Conservation (phyloP, 2,113 vertebrate genomes). For the Periophthalmus modestus region DNA sequence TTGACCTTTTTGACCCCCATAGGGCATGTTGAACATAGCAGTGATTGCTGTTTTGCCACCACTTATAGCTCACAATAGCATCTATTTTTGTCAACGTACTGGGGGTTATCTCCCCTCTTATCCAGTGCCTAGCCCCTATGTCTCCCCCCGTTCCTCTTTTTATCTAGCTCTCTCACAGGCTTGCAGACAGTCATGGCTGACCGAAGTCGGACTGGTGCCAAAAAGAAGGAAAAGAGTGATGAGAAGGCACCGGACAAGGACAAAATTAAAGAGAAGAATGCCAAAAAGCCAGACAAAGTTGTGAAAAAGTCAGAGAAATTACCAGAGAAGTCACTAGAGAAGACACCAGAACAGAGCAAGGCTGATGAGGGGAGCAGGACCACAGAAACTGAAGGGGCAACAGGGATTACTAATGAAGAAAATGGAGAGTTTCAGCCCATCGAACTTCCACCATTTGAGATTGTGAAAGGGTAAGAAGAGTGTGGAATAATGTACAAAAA, state of each 20-base stretch:
- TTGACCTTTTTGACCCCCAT: slow-evolving; percentile 60
- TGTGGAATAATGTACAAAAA: background rate
- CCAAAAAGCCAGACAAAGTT: slow-evolving; percentile 42
- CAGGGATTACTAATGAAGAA: slow-evolving; percentile 52
- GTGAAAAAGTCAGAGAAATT: slow-evolving; percentile 53
- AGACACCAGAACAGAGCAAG: slow-evolving; percentile 25
- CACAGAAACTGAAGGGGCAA: slow-evolving; percentile 39
- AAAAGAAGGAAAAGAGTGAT: slow-evolving; percentile 66
- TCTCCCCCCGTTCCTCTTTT: slow-evolving; percentile 32
- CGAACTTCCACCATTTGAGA: slow-evolving; percentile 92
- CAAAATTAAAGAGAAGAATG: slow-evolving; percentile 35
- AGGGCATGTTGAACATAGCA: slow-evolving; percentile 50
- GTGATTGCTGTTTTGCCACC: slow-evolving; percentile 51
- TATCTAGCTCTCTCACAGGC: slow-evolving; percentile 36
- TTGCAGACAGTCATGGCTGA: slow-evolving; percentile 66
- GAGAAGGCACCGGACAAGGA: slow-evolving; percentile 64
- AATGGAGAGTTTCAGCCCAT: slow-evolving; percentile 75
- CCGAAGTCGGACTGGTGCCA: slow-evolving; percentile 52
- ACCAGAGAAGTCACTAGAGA: slow-evolving; percentile 39
- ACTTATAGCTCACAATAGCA: slow-evolving; percentile 60
- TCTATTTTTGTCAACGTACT: slow-evolving; percentile 68
- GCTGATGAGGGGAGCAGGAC: slow-evolving; percentile 37
- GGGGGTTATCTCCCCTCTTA: slow-evolving; percentile 60
- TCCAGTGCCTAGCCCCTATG: background rate
- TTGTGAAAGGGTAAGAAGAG: slow-evolving; percentile 81